Evolutionary conservation across 2,888 invertebrate species (phyloP), one percentile per base, ranked within the genome.

Genomic region (Drepana falcataria): DNA sequence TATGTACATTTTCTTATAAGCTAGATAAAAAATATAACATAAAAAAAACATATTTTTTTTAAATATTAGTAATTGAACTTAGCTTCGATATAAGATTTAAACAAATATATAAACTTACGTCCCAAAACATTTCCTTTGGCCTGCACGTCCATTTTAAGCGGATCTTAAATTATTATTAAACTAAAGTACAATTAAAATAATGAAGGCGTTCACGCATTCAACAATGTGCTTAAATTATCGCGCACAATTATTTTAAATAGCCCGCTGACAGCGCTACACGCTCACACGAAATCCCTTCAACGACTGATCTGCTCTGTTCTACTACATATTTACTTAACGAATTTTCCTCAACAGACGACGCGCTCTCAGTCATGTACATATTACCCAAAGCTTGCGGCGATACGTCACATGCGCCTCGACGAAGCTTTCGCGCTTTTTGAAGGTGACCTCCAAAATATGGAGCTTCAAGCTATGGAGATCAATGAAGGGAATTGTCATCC

Each of bases 61-160:
- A n/a, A n/a, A n/a, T n/a, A n/a, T n/a, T n/a, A n/a, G n/a, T n/a
- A n/a, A n/a, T n/a, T n/a, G n/a, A n/a, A 4, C 5, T 4, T 37
- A 4, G 5, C 5, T 48, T 37, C n/a, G 40, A 47, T 37, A 37
- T 35, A 55, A 52, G 35, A 57, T 53, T 56, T 48, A 57, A 58
- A 51, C 44, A 53, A 41, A 37, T 41, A 48, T 52, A 59, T 48
- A 4, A 47, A 92, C 93, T 93, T 83, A 93, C 93, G 88, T 79
- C 92, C 93, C 64, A 93, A 83, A 67, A 93, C 68, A 74, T 92
- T 93, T 79, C 93, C 93, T 71, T 75, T 92, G 1, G 92, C 91
- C 44, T 91, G 91, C 63, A 92, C 92, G 68, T 92, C 92, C 84
- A 93, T 91, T 61, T 21, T 21, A 21, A 21, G 21, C 21, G 21